A percentile compares a stretch with the other conserved stretches of the same genome.
Evolutionary conservation across 2,797 vertebrate genomes (phyloP).

Genomic region (Alosa sapidissima): DNA sequence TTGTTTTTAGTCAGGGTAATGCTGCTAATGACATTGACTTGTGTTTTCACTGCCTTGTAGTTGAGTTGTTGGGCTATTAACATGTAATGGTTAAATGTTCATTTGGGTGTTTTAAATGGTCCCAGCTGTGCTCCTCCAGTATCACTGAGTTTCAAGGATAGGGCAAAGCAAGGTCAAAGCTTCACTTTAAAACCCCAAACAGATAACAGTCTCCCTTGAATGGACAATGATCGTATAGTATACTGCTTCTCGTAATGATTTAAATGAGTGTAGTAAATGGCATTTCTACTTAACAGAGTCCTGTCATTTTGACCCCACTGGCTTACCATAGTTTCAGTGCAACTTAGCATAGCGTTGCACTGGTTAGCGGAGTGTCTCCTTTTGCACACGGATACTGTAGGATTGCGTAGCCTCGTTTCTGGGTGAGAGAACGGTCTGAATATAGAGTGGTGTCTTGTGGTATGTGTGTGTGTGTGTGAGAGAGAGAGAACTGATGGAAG

Average conservation of each 20-base stretch:
- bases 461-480: neutral
- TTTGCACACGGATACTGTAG: neutral
- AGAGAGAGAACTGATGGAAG: conserved; percentile 12
- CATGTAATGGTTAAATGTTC: neutral
- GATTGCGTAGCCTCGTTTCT: neutral
- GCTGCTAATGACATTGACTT: neutral
- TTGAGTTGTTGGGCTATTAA: neutral
- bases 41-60: neutral
- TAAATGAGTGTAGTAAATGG: neutral
- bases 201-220: neutral
- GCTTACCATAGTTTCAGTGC: neutral
- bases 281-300: neutral
- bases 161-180: neutral
- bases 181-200: neutral
- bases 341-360: neutral
- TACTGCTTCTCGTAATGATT: neutral
- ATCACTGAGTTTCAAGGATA: neutral
- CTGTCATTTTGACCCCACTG: neutral
- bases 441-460: conserved; percentile 5
- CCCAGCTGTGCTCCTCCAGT: too few relatives aligned
- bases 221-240: neutral
- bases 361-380: neutral
- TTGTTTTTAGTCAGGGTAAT: neutral
- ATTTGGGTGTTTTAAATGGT: neutral
- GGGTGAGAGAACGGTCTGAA: neutral